Conservation (phyloP, 2,113 vertebrate species). For the Callithrix jacchus region DNA sequence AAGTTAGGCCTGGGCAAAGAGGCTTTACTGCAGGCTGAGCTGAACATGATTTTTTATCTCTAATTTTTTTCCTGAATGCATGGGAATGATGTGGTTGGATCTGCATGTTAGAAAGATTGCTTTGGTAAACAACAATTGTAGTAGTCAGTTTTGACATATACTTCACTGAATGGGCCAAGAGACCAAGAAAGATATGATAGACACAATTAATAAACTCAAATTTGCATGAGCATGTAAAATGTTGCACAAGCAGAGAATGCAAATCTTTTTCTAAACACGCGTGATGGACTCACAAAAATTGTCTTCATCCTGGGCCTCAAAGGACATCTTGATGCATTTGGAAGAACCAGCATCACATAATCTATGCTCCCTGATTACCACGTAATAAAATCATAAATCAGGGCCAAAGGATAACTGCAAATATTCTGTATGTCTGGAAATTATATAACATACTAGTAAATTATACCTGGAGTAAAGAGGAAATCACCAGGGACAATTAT, state of each 20-base stretch:
- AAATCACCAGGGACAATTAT: not conserved
- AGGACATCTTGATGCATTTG: not conserved
- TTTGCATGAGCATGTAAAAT: not conserved
- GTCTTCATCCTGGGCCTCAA: not conserved
- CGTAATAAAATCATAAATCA: not conserved
- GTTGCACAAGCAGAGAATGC: not conserved
- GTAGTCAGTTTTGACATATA: not conserved
- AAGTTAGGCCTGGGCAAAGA: not conserved
- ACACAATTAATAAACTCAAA: not conserved
- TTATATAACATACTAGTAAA: not conserved
- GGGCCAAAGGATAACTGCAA: not conserved
- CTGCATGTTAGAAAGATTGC: not conserved
- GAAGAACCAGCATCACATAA: not conserved
- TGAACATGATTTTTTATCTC: not conserved
- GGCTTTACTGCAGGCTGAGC: not conserved
- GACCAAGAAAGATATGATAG: not conserved
- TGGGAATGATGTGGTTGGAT: not conserved
- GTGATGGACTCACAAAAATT: not conserved
- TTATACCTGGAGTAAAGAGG: slow-evolving; percentile 32
- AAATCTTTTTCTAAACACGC: not conserved
- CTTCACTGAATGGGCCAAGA: not conserved
- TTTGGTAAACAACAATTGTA: not conserved
- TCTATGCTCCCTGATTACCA: not conserved
- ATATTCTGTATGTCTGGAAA: not conserved
- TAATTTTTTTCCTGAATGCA: not conserved